A percentile compares a stretch with the other conserved stretches of the same genome.
phyloP scores from a whole-genome alignment of 2,888 invertebrate genomes.

The Boloria euphrosyne region DNA sequence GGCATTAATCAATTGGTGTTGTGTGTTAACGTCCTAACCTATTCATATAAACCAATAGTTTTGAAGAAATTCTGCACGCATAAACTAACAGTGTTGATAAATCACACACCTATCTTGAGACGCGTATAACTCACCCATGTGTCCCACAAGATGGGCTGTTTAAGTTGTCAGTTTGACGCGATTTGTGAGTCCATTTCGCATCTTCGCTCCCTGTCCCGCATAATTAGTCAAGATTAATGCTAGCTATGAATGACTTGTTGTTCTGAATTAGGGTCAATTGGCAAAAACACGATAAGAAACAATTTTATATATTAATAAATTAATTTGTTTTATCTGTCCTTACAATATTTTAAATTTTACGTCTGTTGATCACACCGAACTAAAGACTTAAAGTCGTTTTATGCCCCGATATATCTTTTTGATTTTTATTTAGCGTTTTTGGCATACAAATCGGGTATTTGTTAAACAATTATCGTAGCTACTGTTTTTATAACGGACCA shows the following conservation, averaged over 20 bases:
- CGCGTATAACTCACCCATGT: constrained; percentile 75
- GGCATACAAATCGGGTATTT: constrained; percentile 1
- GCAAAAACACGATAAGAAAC: constrained; percentile 30
- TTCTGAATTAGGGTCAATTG: constrained; percentile 65
- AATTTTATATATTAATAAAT: constrained; percentile 6
- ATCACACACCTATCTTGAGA: constrained; percentile 72
- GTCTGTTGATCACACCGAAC: background rate
- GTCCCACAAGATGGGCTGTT: constrained; percentile 77
- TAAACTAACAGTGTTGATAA: constrained; percentile 78
- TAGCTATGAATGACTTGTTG: constrained; percentile 73
- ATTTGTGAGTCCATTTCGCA: constrained; percentile 79
- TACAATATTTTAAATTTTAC: background rate
- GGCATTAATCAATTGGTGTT: too few species aligned
- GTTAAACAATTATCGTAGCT: background rate
- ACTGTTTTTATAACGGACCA: too few species aligned
- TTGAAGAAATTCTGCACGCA: constrained; percentile 52
- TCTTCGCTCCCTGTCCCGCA: constrained; percentile 77
- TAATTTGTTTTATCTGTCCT: background rate
- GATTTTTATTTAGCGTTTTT: background rate
- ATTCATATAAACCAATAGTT: background rate
- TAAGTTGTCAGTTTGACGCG: constrained; percentile 75
- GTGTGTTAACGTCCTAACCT: background rate
- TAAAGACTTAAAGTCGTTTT: background rate
- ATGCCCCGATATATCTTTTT: background rate
- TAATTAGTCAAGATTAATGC: constrained; percentile 79